Conservation (phyloP, 2,113 vertebrate species). For the Lamprologus speciosus region DNA sequence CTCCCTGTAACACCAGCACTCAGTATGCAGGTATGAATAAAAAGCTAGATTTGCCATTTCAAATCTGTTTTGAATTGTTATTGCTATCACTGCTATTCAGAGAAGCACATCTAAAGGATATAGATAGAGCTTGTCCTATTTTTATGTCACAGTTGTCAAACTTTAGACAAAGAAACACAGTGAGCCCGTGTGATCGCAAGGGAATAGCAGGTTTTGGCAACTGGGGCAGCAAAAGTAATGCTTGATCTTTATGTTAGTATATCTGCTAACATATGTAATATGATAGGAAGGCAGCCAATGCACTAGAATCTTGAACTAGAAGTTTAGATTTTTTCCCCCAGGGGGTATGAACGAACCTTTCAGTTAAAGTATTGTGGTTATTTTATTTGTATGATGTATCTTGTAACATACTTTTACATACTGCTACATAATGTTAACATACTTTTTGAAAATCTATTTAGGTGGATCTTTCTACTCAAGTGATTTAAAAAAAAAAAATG, state of each 20-base stretch:
- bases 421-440: not conserved
- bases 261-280: not conserved
- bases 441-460: not conserved
- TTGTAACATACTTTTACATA: not conserved
- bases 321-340: not conserved
- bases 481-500: not conserved
- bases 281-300: not conserved
- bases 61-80: not conserved
- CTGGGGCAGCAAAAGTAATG: not conserved
- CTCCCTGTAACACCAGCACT: constrained; percentile 72
- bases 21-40: constrained; percentile 79
- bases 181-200: not conserved
- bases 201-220: not conserved
- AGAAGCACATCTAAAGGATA: not conserved
- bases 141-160: not conserved
- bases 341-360: rapidly evolving
- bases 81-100: not conserved
- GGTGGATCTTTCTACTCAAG: not conserved
- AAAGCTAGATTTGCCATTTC: not conserved
- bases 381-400: not conserved
- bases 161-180: not conserved
- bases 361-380: not conserved
- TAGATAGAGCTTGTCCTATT: not conserved
- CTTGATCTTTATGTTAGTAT: not conserved
- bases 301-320: not conserved